phyloP scores from a whole-genome alignment of 2,797 vertebrate species.

The Microchirus variegatus region DNA sequence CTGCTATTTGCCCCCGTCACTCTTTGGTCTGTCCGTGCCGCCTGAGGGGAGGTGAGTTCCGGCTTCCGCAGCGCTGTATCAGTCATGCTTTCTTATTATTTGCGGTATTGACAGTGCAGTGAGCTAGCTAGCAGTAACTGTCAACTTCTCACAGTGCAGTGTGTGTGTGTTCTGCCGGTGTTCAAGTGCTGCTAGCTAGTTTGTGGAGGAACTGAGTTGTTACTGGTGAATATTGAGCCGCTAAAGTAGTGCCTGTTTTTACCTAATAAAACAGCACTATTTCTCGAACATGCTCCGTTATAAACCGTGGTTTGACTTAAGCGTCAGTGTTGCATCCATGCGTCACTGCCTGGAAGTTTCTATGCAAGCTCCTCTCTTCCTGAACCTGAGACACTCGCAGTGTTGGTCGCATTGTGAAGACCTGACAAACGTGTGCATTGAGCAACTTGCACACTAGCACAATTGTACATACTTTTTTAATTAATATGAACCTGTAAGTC shows the following conservation, averaged over 20 bases:
- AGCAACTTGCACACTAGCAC: no score
- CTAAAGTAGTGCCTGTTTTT: not conserved
- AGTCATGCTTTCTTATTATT: slow-evolving; percentile 33
- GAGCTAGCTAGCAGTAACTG: slow-evolving; percentile 49
- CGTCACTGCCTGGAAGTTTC: slow-evolving; percentile 62
- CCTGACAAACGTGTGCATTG: no score
- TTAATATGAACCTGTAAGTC: no score
- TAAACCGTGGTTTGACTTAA: slow-evolving; percentile 19
- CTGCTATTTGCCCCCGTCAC: not conserved
- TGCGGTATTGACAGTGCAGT: slow-evolving; percentile 18
- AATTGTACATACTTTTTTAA: not conserved
- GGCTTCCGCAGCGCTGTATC: slow-evolving; percentile 8
- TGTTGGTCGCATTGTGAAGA: not conserved
- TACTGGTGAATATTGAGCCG: not conserved
- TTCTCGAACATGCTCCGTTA: not conserved
- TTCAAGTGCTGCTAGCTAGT: not conserved
- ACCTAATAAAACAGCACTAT: not conserved
- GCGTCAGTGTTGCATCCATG: slow-evolving; percentile 34
- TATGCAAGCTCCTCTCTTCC: slow-evolving; percentile 10
- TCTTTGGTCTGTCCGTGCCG: not conserved
- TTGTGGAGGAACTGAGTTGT: not conserved
- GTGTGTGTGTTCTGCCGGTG: not conserved
- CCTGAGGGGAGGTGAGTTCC: slow-evolving; percentile 41
- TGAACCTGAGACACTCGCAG: not conserved
- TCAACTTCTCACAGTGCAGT: slow-evolving; percentile 22